Conservation (phyloP, 2,888 invertebrate genomes). For the Drosophila neotestacea region DNA sequence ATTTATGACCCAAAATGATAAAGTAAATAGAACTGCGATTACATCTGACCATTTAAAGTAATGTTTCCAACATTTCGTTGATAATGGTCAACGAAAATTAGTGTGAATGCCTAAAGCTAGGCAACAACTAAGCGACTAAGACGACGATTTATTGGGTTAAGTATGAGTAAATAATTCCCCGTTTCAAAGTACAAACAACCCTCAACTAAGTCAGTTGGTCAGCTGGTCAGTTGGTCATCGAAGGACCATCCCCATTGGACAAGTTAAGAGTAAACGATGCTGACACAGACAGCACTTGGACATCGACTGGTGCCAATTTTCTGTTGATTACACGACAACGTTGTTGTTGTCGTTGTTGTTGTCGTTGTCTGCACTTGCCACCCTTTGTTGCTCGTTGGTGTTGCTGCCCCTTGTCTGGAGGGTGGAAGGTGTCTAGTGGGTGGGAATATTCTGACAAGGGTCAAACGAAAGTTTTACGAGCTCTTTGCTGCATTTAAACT, state of each 20-base stretch:
- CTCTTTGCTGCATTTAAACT: conserved; percentile 63
- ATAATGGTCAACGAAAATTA: conserved; percentile 47
- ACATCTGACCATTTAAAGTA: conserved; percentile 36
- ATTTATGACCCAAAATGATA: conserved; percentile 65
- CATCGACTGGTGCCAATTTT: conserved; percentile 74
- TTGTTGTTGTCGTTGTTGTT: background rate
- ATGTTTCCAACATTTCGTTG: conserved; percentile 16
- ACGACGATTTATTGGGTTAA: conserved; percentile 61
- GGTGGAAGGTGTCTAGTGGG: background rate
- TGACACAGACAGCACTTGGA: conserved; percentile 59
- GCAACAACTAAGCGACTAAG: conserved; percentile 49
- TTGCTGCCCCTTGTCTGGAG: background rate
- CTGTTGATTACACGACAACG: conserved; percentile 66
- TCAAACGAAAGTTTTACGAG: conserved; percentile 71
- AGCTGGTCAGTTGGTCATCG: conserved; percentile 26
- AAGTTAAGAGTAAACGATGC: conserved; percentile 66
- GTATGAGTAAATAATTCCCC: conserved; percentile 19
- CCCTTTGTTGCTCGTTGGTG: conserved; percentile 23
- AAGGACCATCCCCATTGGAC: conserved; percentile 28
- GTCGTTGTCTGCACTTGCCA: conserved; percentile 33
- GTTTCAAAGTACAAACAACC: conserved; percentile 53
- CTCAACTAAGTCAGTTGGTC: conserved; percentile 66
- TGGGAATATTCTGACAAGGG: conserved; percentile 63
- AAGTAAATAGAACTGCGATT: conserved; percentile 50
- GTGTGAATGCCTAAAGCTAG: conserved; percentile 45